Evolutionary conservation across 2,113 vertebrate genomes (phyloP), one percentile per base, ranked within the genome.

Genomic region (Uria aalge): DNA sequence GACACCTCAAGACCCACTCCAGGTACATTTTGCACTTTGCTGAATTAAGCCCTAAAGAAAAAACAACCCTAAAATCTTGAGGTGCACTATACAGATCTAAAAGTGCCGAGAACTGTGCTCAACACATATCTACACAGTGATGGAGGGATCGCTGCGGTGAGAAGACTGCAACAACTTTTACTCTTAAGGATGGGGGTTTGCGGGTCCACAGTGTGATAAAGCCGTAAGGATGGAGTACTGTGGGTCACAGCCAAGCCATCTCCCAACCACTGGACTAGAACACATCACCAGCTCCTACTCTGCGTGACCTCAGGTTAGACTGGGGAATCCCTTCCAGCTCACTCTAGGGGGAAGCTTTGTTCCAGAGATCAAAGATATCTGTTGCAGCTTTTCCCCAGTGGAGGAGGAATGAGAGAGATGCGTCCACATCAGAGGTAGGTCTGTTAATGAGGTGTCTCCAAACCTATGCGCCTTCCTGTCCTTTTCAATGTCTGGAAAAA

Each of bases 91-190:
- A 57, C 10, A 59, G 36, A 85, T 34, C 5, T n/a, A 52, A 29
- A 74, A 76, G 18, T 3, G 1, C 15, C 22, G 55, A 71, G 47
- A 57, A 71, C 8, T n/a, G 8, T 8, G 34, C 23, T 55, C 22
- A 62, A 57, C 26, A 68, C 4, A 9, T 30, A 69, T 15, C 15
- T 57, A 17, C 22, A 30, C 1, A 34, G 2, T 24, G 62, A 85
- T 16, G 27, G 48, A 86, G 13, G 9, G 32, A 69, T 0, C 2
- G 2, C 3, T 24, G 13, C 3, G 1, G 18, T 68, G 13, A 69
- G 48, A 90, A 66, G 32, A 57, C 34, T 34, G 32, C 11, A 85
- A 57, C 11, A 23, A 7, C 12, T 66, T 91, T 69, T 36, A 32
- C 19, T 67, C 14, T 22, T 43, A n/a, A 57, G 32, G 26, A 56